Evolutionary conservation across 1,140 invertebrate species (phyloP).

Genomic region (Lithobius niger): DNA sequence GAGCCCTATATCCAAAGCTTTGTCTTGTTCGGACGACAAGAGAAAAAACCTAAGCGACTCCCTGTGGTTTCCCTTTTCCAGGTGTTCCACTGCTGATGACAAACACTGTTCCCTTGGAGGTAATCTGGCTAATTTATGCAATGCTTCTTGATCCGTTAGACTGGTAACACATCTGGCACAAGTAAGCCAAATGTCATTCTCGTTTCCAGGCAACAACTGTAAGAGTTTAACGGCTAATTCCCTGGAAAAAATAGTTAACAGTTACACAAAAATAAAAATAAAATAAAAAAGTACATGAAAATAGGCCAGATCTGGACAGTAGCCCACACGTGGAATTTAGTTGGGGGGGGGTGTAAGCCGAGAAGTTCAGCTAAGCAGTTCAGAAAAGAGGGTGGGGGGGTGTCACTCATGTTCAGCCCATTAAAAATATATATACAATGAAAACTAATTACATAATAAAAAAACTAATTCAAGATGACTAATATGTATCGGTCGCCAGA

Average conservation of each 20-base stretch:
- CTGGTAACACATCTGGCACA: constrained; percentile 27
- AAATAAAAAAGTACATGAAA: too few species aligned
- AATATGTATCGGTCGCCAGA: too few species aligned
- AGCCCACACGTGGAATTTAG: too few species aligned
- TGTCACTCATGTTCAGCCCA: too few species aligned
- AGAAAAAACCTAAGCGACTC: constrained; percentile 26
- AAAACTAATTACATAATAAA: too few species aligned
- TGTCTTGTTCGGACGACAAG: constrained; percentile 25
- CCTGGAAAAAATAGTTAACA: constrained; percentile 23
- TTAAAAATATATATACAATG: too few species aligned
- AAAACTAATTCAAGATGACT: too few species aligned
- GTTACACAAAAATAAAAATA: too few species aligned
- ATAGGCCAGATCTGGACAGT: too few species aligned
- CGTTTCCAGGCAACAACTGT: constrained; percentile 22
- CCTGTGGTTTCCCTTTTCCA: constrained; percentile 16
- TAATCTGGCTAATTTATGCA: constrained; percentile 28
- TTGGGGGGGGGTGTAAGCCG: too few species aligned
- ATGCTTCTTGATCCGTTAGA: constrained; percentile 25
- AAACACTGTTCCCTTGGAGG: constrained; percentile 25
- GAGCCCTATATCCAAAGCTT: constrained; percentile 28
- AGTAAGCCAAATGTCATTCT: constrained; percentile 20
- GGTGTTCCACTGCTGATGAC: constrained; percentile 19
- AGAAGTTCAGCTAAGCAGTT: too few species aligned
- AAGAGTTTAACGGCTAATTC: constrained; percentile 29
- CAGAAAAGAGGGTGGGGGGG: too few species aligned